These are phyloP conservation scores for Isaurus tuberculatus DNA, from an alignment of 92 coral and sea anemone species.

Conservation along the genomic window DNA sequence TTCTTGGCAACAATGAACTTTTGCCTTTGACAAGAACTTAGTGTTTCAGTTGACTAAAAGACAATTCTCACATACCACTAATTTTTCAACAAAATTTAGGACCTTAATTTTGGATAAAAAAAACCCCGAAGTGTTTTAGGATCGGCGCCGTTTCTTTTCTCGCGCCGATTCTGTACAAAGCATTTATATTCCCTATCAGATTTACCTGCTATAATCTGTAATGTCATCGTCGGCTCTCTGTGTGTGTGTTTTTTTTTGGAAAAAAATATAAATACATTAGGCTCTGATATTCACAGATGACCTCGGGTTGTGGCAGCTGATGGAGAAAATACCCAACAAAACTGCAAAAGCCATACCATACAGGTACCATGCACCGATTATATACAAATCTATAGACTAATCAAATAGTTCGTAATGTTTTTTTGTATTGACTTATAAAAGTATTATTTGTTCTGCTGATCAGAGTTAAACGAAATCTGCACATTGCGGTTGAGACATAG, in stretches of 20 bases:
- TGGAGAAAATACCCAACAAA: too few species aligned
- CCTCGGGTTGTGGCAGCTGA: neutral
- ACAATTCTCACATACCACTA: neutral
- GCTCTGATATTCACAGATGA: neutral
- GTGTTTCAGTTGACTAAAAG: too few species aligned
- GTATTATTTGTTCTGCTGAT: too few species aligned
- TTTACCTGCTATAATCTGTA: neutral
- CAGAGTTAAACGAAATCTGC: too few species aligned
- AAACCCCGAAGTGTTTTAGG: neutral
- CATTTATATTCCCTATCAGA: neutral
- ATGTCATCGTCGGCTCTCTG: slow-evolving; percentile 23
- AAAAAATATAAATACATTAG: neutral
- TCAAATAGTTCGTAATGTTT: too few species aligned
- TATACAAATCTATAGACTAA: too few species aligned
- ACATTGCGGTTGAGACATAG: too few species aligned
- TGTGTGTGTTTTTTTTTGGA: neutral
- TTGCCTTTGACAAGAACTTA: too few species aligned
- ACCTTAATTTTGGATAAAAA: neutral
- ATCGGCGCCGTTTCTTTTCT: neutral
- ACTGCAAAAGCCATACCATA: too few species aligned
- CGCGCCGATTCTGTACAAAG: neutral
- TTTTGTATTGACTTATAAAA: too few species aligned
- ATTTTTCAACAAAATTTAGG: neutral
- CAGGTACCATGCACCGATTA: too few species aligned
- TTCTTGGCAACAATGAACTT: too few species aligned